phyloP scores from a whole-genome alignment of 2,797 vertebrate genomes.

The Chaenodraco wilsoni region DNA sequence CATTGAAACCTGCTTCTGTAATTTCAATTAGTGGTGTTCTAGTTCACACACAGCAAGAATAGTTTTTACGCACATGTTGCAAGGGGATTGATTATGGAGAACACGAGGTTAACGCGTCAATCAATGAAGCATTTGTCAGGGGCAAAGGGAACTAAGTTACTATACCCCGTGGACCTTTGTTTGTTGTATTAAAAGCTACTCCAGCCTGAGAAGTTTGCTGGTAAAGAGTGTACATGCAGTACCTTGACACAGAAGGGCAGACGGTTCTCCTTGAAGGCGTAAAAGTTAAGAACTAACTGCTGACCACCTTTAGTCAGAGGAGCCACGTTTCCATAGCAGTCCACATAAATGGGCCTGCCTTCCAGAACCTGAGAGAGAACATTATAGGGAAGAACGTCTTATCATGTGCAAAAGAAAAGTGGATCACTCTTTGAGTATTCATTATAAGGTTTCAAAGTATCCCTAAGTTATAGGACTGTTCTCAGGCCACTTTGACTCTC shows the following conservation, averaged over 20 bases:
- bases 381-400: slow-evolving; percentile 4
- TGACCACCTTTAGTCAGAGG: slow-evolving; percentile 97
- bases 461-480: not conserved
- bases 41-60: not conserved
- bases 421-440: not conserved
- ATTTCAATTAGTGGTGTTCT: not conserved
- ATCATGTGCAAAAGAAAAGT: not conserved
- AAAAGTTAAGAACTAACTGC: slow-evolving; percentile 97
- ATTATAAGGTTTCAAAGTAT: not conserved
- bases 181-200: slow-evolving; percentile 10
- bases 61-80: slow-evolving; percentile 8
- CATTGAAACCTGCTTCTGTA: not conserved
- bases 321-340: slow-evolving; percentile 97
- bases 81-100: slow-evolving; percentile 24
- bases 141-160: slow-evolving; percentile 41
- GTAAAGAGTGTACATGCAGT: slow-evolving; percentile 45
- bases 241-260: slow-evolving; percentile 99
- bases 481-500: too few relatives aligned
- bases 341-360: slow-evolving; percentile 95
- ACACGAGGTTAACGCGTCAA: slow-evolving; percentile 25
- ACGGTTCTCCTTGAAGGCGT: slow-evolving; percentile 99
- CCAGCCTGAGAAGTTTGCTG: not conserved
- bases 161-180: slow-evolving; percentile 4
- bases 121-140: slow-evolving; percentile 34
- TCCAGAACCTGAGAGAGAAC: slow-evolving; percentile 91